Evolutionary conservation across 2,888 invertebrate genomes (phyloP).

Genomic region (Chesias legatella): DNA sequence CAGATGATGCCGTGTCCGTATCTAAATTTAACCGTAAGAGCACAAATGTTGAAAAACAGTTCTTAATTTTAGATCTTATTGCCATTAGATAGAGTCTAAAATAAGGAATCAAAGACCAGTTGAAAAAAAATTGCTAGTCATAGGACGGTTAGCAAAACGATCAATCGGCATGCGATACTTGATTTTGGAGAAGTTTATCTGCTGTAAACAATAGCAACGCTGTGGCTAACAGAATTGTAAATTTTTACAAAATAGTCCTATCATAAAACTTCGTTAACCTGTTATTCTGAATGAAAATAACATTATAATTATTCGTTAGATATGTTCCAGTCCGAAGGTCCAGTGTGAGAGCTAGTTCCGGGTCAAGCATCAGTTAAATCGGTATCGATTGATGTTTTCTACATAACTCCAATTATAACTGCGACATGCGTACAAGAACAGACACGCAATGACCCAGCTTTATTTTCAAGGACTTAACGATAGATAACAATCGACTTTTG

Average conservation of each 20-base stretch:
- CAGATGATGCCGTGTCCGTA: conserved; percentile 44
- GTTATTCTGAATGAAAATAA: no score
- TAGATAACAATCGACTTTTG: conserved; percentile 15
- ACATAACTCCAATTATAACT: conserved; percentile 2
- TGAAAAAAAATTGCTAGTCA: conserved; percentile 61
- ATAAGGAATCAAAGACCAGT: not conserved
- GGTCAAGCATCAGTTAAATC: conserved; percentile 37
- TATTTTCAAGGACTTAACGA: conserved; percentile 16
- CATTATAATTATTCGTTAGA: not conserved
- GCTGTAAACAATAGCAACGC: no score
- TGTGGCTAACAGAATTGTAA: no score
- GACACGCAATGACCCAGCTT: conserved; percentile 12
- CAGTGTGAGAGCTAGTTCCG: conserved; percentile 55
- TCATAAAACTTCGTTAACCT: no score
- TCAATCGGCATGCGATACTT: conserved; percentile 33
- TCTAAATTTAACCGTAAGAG: conserved; percentile 32
- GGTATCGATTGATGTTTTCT: conserved; percentile 46
- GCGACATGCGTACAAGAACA: conserved; percentile 23
- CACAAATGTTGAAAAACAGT: conserved; percentile 3
- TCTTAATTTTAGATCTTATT: conserved; percentile 17
- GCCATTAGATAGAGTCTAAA: conserved; percentile 14
- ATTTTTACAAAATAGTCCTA: no score
- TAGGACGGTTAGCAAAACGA: conserved; percentile 51
- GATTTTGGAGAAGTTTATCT: conserved; percentile 22
- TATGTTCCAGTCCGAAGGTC: conserved; percentile 22